phyloP scores from a whole-genome alignment of 2,888 invertebrate species.

The Pollenia griseotomentosa region DNA sequence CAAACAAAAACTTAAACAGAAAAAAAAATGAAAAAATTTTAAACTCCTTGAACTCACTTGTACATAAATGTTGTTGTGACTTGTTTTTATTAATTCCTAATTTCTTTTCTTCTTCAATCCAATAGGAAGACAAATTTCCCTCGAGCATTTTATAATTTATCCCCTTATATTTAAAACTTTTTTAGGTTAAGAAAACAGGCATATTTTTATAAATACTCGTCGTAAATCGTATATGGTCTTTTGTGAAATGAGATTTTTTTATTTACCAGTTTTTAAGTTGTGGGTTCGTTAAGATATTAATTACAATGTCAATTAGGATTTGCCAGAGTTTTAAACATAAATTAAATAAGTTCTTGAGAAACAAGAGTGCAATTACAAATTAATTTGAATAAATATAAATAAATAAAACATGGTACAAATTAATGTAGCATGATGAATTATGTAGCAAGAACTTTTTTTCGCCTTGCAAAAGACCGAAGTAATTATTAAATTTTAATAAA shows the following conservation, averaged over 20 bases:
- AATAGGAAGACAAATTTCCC: neutral
- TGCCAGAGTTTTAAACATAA: neutral
- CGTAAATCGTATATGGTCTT: no score
- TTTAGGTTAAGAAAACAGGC: neutral
- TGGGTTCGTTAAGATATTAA: conserved; percentile 1
- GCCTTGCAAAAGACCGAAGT: neutral
- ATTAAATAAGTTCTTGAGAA: neutral
- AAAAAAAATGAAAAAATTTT: neutral
- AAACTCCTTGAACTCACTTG: conserved; percentile 36
- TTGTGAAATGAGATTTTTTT: no score
- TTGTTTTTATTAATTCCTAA: conserved; percentile 10
- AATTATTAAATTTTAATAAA: neutral
- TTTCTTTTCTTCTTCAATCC: neutral
- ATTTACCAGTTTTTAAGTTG: no score
- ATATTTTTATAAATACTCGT: neutral
- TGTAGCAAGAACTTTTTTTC: neutral
- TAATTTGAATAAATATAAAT: conserved; percentile 20
- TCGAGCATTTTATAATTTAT: neutral
- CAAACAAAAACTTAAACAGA: neutral
- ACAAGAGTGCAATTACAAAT: conserved; percentile 10
- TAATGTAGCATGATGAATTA: neutral
- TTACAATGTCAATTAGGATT: conserved; percentile 23
- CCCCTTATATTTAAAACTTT: conserved; percentile 1
- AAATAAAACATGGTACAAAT: neutral
- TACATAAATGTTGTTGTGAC: neutral